Base-by-base conservation (phyloP, 2,113 vertebrate genomes). In the Porphyrio hochstetteri region DNA sequence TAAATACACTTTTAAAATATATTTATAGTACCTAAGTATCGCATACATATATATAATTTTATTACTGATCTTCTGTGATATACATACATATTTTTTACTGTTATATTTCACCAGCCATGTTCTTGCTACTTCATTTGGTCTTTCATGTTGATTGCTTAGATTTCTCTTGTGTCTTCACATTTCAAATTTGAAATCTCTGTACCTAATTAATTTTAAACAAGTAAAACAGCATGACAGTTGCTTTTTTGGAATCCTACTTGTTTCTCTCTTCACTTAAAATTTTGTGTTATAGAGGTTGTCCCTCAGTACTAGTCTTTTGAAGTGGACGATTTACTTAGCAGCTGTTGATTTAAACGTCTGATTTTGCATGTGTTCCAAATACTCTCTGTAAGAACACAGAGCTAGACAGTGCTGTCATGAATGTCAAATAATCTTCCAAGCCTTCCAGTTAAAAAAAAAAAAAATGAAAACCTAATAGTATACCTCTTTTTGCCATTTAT, bases 401-500 rank as follows among this genome's bases (percentile, higher is more conserved):
- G 40, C 10, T 3, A 36, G 25, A 15, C 5, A 64, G 10, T 46
- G 6, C 16, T 85, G 17, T 60, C 44, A 27, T 40, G 38, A 78
- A 59, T 57, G 25, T 27, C 46, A 93, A 77, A 60, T 25, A 78
- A 50, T 64, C 3, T 63, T 61, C 68, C 42, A 80, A 86, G 2
- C 9, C 44, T 77, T 67, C 7, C 38, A 79, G 6, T 28, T 69
- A 20, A 42, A 25, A 9, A 23, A 67, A 48, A 7, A 21, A 28
- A 28, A 8, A 29, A 44, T 9, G 24, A 40, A 65, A 11, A 4
- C 10, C 4, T 53, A 86, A 74, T 3, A 65, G 46, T 48, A 8
- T 4, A 23, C 17, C 16, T 61, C 6, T 46, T 40, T 63, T 6
- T 1, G 3, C 21, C 0, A 42, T 59, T 67, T 52, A 1, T 35